phyloP scores from a whole-genome alignment of 2,888 invertebrate species.

The Patella pellucida region DNA sequence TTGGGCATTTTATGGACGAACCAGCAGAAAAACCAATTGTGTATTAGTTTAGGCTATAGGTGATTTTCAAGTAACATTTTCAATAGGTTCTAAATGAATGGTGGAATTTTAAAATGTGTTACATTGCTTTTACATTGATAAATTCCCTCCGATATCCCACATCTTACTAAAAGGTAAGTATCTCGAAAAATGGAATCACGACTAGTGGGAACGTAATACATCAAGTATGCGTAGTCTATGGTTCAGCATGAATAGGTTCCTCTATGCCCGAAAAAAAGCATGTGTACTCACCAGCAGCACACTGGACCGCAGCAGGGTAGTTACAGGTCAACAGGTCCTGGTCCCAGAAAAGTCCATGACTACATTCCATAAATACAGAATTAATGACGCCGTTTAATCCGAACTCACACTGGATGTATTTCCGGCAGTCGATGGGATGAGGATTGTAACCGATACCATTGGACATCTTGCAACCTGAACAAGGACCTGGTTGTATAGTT shows the following conservation, averaged over 20 bases:
- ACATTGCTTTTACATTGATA: too few species aligned
- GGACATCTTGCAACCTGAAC: conserved; percentile 34
- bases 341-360: conserved; percentile 41
- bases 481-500: conserved; percentile 29
- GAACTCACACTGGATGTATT: conserved; percentile 38
- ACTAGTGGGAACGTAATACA: too few species aligned
- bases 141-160: background rate
- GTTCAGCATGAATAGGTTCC: too few species aligned
- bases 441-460: conserved; percentile 41
- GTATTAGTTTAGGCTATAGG: too few species aligned
- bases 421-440: conserved; percentile 34
- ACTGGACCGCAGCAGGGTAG: conserved; percentile 26
- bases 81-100: too few species aligned
- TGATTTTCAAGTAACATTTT: too few species aligned
- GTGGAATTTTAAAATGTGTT: too few species aligned
- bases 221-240: too few species aligned
- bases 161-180: background rate
- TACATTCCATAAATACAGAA: conserved; percentile 32
- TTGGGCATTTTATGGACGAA: background rate
- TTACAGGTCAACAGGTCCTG: conserved; percentile 34
- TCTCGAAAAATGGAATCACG: background rate
- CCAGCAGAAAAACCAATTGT: too few species aligned
- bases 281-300: conserved; percentile 28
- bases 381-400: conserved; percentile 20
- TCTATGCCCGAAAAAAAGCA: background rate